Conservation (phyloP, 2,113 vertebrate species). For the Piprites chloris region DNA sequence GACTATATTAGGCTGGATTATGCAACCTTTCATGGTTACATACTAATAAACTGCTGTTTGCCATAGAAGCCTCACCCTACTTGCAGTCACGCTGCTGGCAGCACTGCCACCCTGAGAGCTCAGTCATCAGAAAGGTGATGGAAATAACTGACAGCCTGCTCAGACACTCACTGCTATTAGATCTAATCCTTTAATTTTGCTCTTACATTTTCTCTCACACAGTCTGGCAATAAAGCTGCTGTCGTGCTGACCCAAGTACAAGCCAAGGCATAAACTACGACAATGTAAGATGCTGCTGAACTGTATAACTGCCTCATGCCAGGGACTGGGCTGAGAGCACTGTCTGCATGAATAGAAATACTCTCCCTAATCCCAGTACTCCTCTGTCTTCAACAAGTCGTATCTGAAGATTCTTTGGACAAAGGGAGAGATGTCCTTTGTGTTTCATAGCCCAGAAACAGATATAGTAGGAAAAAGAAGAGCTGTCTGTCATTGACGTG, state of each 20-base stretch:
- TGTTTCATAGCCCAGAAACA: not conserved
- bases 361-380: not conserved
- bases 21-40: not conserved
- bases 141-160: not conserved
- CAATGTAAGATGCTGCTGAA: not conserved
- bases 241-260: not conserved
- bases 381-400: not conserved
- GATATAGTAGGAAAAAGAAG: not conserved
- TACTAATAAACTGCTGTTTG: not conserved
- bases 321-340: not conserved
- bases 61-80: not conserved
- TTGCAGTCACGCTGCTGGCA: not conserved
- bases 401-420: not conserved
- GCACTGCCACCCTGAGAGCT: not conserved
- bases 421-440: not conserved
- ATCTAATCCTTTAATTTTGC: not conserved
- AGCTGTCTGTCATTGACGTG: rapidly evolving
- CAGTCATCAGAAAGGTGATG: not conserved
- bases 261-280: not conserved
- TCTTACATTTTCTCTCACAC: not conserved
- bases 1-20: not conserved
- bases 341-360: not conserved
- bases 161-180: not conserved
- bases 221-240: not conserved
- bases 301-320: not conserved